Evolutionary conservation across 2,888 invertebrate genomes (phyloP).

Genomic region (Emmelina monodactyla): DNA sequence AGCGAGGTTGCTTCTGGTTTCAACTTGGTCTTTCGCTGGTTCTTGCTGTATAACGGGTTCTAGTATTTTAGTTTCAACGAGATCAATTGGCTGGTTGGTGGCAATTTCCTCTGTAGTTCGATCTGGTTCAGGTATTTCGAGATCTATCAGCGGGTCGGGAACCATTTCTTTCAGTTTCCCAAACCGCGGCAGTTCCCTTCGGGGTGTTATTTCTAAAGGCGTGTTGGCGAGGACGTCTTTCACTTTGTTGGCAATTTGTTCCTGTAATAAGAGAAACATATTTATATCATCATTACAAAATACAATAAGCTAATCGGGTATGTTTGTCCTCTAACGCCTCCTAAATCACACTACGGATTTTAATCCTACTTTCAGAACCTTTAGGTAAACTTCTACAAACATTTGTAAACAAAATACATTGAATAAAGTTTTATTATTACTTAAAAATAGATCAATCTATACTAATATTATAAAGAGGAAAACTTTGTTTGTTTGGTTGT

Average conservation of each 20-base stretch:
- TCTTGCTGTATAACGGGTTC: conserved; percentile 14
- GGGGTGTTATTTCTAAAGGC: conserved; percentile 69
- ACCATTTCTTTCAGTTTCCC: conserved; percentile 32
- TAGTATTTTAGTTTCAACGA: conserved; percentile 12
- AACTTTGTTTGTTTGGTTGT: too few relatives aligned
- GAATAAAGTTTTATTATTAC: too few relatives aligned
- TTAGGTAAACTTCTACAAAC: too few relatives aligned
- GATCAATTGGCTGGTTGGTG: conserved; percentile 1
- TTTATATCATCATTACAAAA: too few relatives aligned
- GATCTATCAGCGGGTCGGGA: conserved; percentile 34
- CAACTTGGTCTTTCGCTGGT: conserved; percentile 6
- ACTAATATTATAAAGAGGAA: too few relatives aligned
- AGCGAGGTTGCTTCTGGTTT: conserved; percentile 22
- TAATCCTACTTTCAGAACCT: too few relatives aligned
- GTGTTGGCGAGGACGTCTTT: conserved; percentile 74
- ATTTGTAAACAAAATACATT: too few relatives aligned
- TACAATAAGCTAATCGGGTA: too few relatives aligned
- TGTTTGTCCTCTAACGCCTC: too few relatives aligned
- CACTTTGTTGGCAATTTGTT: conserved; percentile 77
- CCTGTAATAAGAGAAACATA: too few relatives aligned
- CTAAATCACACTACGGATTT: too few relatives aligned
- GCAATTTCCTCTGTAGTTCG: conserved; percentile 7
- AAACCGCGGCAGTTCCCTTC: conserved; percentile 37
- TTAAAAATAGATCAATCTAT: too few relatives aligned
- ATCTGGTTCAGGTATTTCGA: conserved; percentile 16